Base-by-base conservation (phyloP, 1,140 invertebrate species). In the Anadara kagoshimensis region DNA sequence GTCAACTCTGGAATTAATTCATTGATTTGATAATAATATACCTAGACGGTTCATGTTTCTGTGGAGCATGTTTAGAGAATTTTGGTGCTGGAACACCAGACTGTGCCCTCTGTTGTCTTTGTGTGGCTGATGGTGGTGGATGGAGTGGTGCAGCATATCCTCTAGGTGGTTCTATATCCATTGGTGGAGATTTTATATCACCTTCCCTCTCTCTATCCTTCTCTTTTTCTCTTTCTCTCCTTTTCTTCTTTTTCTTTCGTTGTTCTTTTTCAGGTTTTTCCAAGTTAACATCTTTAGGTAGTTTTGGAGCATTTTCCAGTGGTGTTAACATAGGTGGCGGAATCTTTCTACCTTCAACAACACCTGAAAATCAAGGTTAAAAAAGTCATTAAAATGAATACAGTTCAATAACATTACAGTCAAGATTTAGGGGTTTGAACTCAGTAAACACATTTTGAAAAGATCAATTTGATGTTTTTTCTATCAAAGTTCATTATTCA, bases 131-230 rank as follows among this genome's bases (percentile, higher is more conserved):
- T 5, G 81, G 78, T 20, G 81, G 82, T 11, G 84, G 85, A 68
- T 86, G 85, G 10, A 85, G 75, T 1, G 83, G 83, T 12, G 83
- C 83, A 61, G 83, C 84, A 71, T 80, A 84, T 10, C 83, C 84
- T 20, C 81, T 45, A 0, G 85, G 84, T 22, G 81, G 82, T 47
- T 80, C 69, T 44, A 83, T 76, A 51, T 81, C 75, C 68, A 81
- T 83, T 10, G 81, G 78, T 20, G 79, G 80, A 70, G 82, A 80
- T 63, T 74, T 78, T 62, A 75, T 56, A 68, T 77, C 82, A 22
- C 51, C 41, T 69, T 82, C 80, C 73, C 71, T 62, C 43, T 83
- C 78, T 59, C 58, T 65, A 8, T 83, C 82, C 54, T 75, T 82
- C n/a, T 84, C 82, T 41, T 61, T 54, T 26, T 71, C 71, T 45